Evolutionary conservation across 2,797 vertebrate species (phyloP).

Genomic region (Erpetoichthys calabaricus): DNA sequence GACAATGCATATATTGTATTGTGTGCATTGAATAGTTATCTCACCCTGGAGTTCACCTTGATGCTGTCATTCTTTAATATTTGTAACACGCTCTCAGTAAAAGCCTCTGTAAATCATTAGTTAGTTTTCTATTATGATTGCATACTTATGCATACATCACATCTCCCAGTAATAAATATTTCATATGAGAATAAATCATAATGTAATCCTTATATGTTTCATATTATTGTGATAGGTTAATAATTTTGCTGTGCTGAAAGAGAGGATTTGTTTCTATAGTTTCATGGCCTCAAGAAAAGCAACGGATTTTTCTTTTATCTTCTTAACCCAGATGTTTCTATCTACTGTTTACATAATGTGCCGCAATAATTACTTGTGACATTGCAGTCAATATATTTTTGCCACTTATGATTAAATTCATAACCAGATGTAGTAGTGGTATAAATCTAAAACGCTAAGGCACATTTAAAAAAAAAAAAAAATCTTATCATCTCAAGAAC

Average conservation of each 20-base stretch:
- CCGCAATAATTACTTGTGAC: not conserved
- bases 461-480: not conserved
- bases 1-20: not conserved
- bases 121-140: not conserved
- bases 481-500: not conserved
- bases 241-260: not conserved
- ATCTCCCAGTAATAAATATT: not conserved
- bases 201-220: constrained; percentile 4
- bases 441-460: not conserved
- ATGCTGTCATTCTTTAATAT: not conserved
- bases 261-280: not conserved
- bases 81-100: not conserved
- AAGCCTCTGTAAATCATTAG: not conserved
- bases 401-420: not conserved
- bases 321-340: constrained; percentile 3
- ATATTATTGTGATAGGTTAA: constrained; percentile 3
- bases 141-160: not conserved
- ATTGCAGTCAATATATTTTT: not conserved
- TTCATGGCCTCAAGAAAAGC: not conserved
- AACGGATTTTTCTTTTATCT: not conserved
- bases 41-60: constrained; percentile 1
- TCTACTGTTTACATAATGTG: not conserved
- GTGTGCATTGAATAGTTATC: not conserved
- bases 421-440: not conserved
- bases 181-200: constrained; percentile 1